Evolutionary conservation across 2,888 invertebrate genomes (phyloP).

Genomic region (Gerris lacustris): DNA sequence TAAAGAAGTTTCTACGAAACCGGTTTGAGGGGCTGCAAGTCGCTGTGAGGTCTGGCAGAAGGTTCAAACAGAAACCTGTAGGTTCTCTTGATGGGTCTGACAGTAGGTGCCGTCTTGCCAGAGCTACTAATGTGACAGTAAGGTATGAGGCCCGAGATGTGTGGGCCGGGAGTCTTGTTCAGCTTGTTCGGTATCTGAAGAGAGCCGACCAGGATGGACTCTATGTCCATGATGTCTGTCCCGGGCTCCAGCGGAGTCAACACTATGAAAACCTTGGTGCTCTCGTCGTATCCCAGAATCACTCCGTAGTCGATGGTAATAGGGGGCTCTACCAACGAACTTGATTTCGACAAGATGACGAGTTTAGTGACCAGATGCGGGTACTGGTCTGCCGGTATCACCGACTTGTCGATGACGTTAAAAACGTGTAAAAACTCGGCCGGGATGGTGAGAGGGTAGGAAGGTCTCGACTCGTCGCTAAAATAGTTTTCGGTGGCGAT

Average conservation of each 20-base stretch:
- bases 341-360: background rate
- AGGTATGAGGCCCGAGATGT: background rate
- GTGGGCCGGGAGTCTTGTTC: background rate
- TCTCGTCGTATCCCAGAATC: background rate
- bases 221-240: background rate
- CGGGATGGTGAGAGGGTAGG: background rate
- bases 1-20: too few relatives aligned
- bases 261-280: background rate
- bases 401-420: background rate
- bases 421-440: background rate
- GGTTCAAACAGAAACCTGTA: background rate
- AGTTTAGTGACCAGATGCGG: background rate
- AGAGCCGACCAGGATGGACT: background rate
- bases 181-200: background rate
- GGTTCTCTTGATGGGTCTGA: background rate
- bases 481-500: background rate
- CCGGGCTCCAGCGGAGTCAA: background rate
- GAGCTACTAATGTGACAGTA: background rate
- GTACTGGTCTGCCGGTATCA: background rate
- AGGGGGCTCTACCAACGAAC: background rate
- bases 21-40: too few relatives aligned
- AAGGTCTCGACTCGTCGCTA: background rate
- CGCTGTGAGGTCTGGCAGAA: background rate
- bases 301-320: background rate
- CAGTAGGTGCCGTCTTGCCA: background rate